phyloP scores from a whole-genome alignment of 35 echinoderm and acorn worm species.

The Antedon bifida region DNA sequence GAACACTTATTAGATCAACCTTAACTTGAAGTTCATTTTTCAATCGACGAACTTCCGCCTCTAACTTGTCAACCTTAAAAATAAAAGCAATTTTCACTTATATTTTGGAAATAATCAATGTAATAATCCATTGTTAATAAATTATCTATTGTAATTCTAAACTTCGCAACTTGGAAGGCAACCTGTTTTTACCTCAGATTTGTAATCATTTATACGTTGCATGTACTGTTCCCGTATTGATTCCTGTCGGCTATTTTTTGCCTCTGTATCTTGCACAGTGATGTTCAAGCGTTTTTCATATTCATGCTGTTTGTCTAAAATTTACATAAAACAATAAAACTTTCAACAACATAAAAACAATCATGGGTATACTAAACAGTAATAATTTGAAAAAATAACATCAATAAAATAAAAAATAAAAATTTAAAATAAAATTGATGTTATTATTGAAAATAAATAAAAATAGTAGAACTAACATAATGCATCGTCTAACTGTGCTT shows the following conservation, averaged over 20 bases:
- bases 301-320: conserved; percentile 66
- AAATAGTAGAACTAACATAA: conserved; percentile 17
- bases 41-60: conserved; percentile 15
- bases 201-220: conserved; percentile 61
- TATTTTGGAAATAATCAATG: too few relatives aligned
- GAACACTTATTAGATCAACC: conserved; percentile 27
- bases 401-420: neutral
- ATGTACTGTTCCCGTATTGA: conserved; percentile 79
- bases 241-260: conserved; percentile 49
- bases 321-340: too few relatives aligned
- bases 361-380: too few relatives aligned
- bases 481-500: conserved; percentile 46
- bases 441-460: too few relatives aligned
- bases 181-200: conserved; percentile 43
- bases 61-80: conserved; percentile 35
- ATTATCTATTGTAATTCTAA: too few relatives aligned
- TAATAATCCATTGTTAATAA: too few relatives aligned
- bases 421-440: too few relatives aligned
- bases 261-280: conserved; percentile 45
- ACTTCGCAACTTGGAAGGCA: too few relatives aligned
- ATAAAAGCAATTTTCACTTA: neutral
- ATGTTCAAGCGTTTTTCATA: conserved; percentile 63
- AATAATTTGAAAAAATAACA: neutral
- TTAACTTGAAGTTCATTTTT: conserved; percentile 34
- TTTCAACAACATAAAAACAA: too few relatives aligned